A percentile compares a stretch with the other conserved stretches of the same genome.
Conservation (phyloP, 1,140 invertebrate genomes). For the Druon quercuslanigerum region DNA sequence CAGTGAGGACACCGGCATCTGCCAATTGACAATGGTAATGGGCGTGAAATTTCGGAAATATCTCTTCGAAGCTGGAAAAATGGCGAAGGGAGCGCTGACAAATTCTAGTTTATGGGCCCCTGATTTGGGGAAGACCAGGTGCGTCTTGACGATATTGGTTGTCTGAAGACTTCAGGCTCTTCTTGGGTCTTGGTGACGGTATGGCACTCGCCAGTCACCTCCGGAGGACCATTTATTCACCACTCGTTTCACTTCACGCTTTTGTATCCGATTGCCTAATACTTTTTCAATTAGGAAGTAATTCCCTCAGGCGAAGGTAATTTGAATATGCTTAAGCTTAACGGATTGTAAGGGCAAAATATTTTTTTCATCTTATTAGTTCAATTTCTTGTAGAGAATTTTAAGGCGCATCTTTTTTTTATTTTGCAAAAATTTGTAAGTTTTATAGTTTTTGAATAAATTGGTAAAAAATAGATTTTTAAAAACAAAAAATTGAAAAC, state of each 20-base stretch:
- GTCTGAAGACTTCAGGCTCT: neutral
- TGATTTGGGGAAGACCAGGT: constrained; percentile 46
- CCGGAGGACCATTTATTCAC: constrained; percentile 1
- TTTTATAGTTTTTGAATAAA: too few species aligned
- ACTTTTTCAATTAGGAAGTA: constrained; percentile 5
- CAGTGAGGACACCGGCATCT: constrained; percentile 62
- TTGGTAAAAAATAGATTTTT: too few species aligned
- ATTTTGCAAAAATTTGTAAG: too few species aligned
- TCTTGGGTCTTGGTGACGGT: neutral
- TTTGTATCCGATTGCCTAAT: constrained; percentile 1
- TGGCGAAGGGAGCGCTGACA: constrained; percentile 62
- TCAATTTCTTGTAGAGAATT: too few species aligned
- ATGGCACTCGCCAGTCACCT: too few species aligned
- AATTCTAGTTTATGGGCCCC: constrained; percentile 68
- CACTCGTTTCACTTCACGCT: constrained; percentile 12
- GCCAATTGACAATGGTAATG: constrained; percentile 72
- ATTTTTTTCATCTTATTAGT: neutral
- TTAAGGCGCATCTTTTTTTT: too few species aligned
- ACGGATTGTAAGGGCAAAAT: neutral
- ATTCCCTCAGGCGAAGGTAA: neutral
- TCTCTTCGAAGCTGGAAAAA: constrained; percentile 49
- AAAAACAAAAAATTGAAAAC: too few species aligned
- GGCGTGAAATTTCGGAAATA: constrained; percentile 74
- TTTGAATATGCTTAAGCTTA: neutral
- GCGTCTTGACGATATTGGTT: constrained; percentile 32